Conservation (phyloP, 2,113 vertebrate genomes). For the Pipra filicauda region DNA sequence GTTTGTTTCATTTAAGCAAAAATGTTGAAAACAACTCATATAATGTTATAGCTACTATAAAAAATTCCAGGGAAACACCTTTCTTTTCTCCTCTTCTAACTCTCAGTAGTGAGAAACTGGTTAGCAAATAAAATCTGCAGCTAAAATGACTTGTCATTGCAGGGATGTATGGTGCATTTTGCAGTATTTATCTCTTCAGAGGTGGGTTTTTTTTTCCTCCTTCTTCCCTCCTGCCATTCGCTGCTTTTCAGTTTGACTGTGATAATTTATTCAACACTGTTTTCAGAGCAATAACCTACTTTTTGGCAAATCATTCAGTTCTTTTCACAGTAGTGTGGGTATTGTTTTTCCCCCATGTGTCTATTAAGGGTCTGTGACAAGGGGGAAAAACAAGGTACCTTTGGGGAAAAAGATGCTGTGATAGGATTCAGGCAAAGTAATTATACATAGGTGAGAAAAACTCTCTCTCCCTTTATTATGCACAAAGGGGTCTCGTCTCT, state of each 20-base stretch:
- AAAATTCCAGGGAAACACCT: constrained; percentile 27
- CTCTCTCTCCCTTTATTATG: constrained; percentile 3
- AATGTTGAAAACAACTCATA: neutral
- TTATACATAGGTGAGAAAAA: constrained; percentile 47
- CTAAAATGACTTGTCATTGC: constrained; percentile 19
- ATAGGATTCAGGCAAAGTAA: constrained; percentile 55
- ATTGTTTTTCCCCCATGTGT: neutral
- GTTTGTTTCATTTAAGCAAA: neutral
- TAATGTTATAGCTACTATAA: neutral
- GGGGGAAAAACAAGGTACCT: constrained; percentile 66
- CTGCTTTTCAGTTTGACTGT: constrained; percentile 51
- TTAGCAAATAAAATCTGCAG: constrained; percentile 39
- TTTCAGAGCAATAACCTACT: constrained; percentile 52
- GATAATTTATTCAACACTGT: constrained; percentile 44
- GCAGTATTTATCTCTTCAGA: neutral
- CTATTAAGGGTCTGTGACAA: constrained; percentile 54
- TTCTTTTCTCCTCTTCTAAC: neutral
- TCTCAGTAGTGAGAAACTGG: neutral
- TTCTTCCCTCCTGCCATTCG: neutral
- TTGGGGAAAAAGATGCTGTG: constrained; percentile 63
- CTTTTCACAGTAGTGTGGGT: neutral
- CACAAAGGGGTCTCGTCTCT: neutral
- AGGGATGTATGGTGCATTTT: constrained; percentile 19
- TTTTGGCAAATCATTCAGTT: constrained; percentile 52
- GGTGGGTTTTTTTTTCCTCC: no score